Percentiles rank a stretch among this genome's conserved stretches.
Conservation (phyloP, 1,140 invertebrate genomes). For the Zaprionus lachaisei region DNA sequence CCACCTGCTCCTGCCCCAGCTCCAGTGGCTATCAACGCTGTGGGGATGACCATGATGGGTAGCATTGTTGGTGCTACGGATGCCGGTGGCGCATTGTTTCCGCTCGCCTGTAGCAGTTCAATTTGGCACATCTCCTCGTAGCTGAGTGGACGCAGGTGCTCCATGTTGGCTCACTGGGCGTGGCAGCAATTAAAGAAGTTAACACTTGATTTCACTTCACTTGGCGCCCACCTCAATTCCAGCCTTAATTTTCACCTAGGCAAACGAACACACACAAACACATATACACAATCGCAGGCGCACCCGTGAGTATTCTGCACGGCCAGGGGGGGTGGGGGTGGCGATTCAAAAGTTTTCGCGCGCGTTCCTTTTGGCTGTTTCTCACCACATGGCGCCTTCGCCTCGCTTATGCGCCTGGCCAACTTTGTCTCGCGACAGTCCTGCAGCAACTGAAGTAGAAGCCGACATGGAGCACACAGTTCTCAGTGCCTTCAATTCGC, state of each 20-base stretch:
- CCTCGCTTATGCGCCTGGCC: conserved; percentile 35
- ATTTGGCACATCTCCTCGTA: conserved; percentile 83
- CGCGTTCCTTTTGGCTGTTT: conserved; percentile 61
- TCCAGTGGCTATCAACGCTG: conserved; percentile 60
- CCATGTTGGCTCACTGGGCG: conserved; percentile 60
- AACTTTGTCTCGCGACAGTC: conserved; percentile 73
- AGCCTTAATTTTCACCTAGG: conserved; percentile 53
- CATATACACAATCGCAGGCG: conserved; percentile 18
- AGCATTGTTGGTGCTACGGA: conserved; percentile 53
- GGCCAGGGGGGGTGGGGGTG: conserved; percentile 9
- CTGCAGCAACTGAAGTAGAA: conserved; percentile 69
- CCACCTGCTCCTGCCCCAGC: conserved; percentile 15
- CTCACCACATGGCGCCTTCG: conserved; percentile 33
- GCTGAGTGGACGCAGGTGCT: conserved; percentile 75
- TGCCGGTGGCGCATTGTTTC: conserved; percentile 30
- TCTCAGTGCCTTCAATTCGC: conserved; percentile 54
- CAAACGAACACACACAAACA: conserved; percentile 24
- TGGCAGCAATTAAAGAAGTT: conserved; percentile 42
- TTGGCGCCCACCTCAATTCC: conserved; percentile 21
- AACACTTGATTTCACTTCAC: conserved; percentile 31
- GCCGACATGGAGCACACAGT: conserved; percentile 40
- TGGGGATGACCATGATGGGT: conserved; percentile 82
- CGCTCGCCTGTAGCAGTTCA: conserved; percentile 66
- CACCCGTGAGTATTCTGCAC: conserved; percentile 25
- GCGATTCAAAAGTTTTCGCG: conserved; percentile 62